Base-by-base conservation (phyloP, 2,888 invertebrate species). In the Pemphredon lugubris region DNA sequence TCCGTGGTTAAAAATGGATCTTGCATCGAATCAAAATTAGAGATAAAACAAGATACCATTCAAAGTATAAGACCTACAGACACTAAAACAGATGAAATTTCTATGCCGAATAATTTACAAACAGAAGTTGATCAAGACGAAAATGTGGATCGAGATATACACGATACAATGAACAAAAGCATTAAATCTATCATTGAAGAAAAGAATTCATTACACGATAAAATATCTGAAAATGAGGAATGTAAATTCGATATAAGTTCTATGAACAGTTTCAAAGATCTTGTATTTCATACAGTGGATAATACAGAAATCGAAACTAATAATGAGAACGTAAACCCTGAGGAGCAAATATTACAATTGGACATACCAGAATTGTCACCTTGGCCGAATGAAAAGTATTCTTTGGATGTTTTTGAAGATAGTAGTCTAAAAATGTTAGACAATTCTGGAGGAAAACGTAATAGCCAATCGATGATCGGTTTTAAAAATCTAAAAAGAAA, bases 381-480 rank as follows among this genome's bases (percentile, higher is more conserved):
- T 30, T 51, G 34, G n/a, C 0, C 23, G 13, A 20, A 1, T 2
- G 32, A 37, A 13, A 54, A 40, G 34, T 9, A 70, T 11, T 70
- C 58, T 0, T 47, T 42, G 11, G 48, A 63, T 16, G 61, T 71
- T 11, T 61, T 79, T n/a, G 50, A 79, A 7, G 21, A 54, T 16
- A 71, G 54, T 18, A 60, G 34, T 48, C 47, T 57, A 1, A 71
- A 75, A 50, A 23, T 78, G 6, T n/a, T 18, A 16, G 6, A 14
- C 4, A 7, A 23, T 16, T 6, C 16, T 14, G 7, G 40, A 21
- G 0, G 32, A 13, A 65, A 13, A 23, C 55, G 30, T 40, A 50
- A 61, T 1, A 51, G 67, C 26, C 60, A 61, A 55, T 54, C 50
- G 14, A 47, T 65, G 20, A 16, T 64, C 14, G 23, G 4, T 48